Base-by-base conservation (phyloP, 2,113 vertebrate genomes). In the Pteruthius melanotis region DNA sequence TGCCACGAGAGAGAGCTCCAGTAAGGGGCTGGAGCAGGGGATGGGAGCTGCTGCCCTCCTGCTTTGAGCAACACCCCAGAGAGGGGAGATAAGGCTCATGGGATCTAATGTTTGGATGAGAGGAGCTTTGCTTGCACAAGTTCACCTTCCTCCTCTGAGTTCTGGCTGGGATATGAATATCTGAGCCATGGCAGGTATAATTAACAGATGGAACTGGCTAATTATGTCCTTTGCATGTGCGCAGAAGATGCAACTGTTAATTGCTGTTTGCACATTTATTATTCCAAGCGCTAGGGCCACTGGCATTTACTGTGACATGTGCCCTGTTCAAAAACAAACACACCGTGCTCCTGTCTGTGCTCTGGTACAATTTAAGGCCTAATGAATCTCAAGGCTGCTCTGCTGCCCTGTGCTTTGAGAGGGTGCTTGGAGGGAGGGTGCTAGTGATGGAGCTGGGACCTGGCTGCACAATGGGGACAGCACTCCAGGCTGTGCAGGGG, bases 171-270 rank as follows among this genome's bases (percentile, higher is more conserved):
- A 89, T 97, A 91, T 66, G 96, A 95, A 53, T 90, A 93, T 72
- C 92, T 97, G 94, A 93, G 68, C 89, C 93, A 33, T 59, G 87
- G 95, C 96, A 97, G 97, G 97, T 98, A 97, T 96, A 96, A 96
- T 97, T 93, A 97, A 94, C 98, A 98, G 97, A 98, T 97, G 97
- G 97, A 96, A 92, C 50, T 35, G 69, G 86, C 96, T 98, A 97
- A 98, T 97, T 97, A 95, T 56, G 97, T 94, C 97, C 95, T 97
- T 96, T 88, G 69, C 84, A 47, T 74, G 93, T 92, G 86, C 87
- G 53, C 66, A 75, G 92, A 92, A 97, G 95, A 97, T 27, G 83
- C 87, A 97, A 94, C 95, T 93, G 94, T 96, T 97, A 97, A 97
- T 97, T 97, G 97, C 93, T 97, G 64, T 97, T 97, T 97, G 96